Evolutionary conservation across 30 jellyfish, hydroid and myxozoan genomes (phyloP), one percentile per base, ranked within the genome.

Genomic region (Cassiopea xamachana): DNA sequence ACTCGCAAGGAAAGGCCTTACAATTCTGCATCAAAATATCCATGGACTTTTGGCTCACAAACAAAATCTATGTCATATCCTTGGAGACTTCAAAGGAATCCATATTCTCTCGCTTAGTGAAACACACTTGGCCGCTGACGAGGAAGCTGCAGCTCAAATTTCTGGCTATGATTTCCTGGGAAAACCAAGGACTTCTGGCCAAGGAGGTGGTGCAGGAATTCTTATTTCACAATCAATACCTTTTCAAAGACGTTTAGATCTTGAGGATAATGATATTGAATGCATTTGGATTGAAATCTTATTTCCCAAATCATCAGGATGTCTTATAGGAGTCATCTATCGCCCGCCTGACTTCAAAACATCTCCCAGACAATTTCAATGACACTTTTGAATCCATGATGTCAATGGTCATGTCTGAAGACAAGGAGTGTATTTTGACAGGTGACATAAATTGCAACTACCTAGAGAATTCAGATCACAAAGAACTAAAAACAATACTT

Each of bases 21-120:
- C 69, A 68, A 79, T 88, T 39, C 85, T 88, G 78, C 95, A 88
- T 64, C 95, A 88, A 88, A 88, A 88, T 88, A 74, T 79, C 1
- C 84, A 87, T 60, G 95, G 95, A 59, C 85, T 88, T 69, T 60
- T 78, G 13, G 67, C 89, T 50, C 59, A 80, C 79, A 80, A 80
- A 58, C 88, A 80, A 58, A 58, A 80, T 80, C 79, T 49, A 50
- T 80, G 46, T 80, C 89, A 80, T 80, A 80, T 80, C 44, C 89
- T 80, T 80, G 81, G 89, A 50, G 89, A 80, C 10, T 80, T 80
- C 79, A 80, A 80, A 80, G 89, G 85, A 80, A 80, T 80, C 44
- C 79, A 77, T 77, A 77, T 77, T 46, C 79, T 77, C 74, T 9
- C 87, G 46, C 87, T 77, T 27, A 77, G 87, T 44, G 89, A 80